Base-by-base conservation (phyloP, 2,113 vertebrate species). In the Gopherus flavomarginatus region DNA sequence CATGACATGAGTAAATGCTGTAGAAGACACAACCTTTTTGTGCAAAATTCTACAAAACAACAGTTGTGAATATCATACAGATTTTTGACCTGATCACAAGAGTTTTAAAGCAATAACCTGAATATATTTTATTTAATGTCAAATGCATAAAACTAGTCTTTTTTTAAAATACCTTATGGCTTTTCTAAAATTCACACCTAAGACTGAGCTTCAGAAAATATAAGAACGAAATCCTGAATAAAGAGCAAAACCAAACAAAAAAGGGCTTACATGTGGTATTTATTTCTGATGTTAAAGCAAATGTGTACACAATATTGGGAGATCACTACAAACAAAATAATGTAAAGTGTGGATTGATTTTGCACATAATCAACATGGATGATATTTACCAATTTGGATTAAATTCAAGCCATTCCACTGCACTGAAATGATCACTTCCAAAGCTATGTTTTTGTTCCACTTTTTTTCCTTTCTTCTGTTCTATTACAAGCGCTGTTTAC, bases 281-380 rank as follows among this genome's bases (percentile, higher is more conserved):
- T 88, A 82, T 85, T 94, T n/a, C 78, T 87, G 14, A 81, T 57
- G 21, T 11, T 91, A 92, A 89, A 56, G 42, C 38, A 94, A 80
- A 54, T 86, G 21, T 42, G 35, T 87, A 62, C 56, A 94, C 1
- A 81, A 27, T 16, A 26, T 54, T 86, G 69, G 19, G 7, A 38
- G 85, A 47, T 79, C 83, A 89, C 47, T 94, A 81, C 44, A 83
- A 81, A 85, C 22, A 83, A 14, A 85, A 47, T 69, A 83, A 85
- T 89, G 79, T 52, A 35, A 91, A 85, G 29, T 81, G 81, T 78
- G 85, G 50, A 81, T n/a, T 31, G 35, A 29, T 90, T 90, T 31
- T 94, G 89, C 89, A 85, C 11, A 80, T 94, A 75, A 85, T 88
- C 81, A 87, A 29, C 81, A 94, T 8, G 86, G 65, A 72, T 85